Percentiles rank a stretch among this genome's conserved stretches.
Evolutionary conservation across 2,888 invertebrate species (phyloP).

Genomic region (Fragum sueziense): DNA sequence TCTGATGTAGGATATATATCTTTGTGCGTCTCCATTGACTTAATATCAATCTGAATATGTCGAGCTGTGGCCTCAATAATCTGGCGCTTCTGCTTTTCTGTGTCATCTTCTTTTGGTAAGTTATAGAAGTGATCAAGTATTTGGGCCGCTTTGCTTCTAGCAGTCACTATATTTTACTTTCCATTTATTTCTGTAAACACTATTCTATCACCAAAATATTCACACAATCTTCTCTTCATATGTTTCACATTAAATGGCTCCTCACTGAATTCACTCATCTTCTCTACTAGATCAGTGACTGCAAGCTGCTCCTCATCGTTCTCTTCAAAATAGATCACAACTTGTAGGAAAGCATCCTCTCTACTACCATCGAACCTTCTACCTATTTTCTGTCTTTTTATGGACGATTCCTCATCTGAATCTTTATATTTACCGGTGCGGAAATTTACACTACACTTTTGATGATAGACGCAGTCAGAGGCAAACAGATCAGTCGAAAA

Average conservation of each 20-base stretch:
- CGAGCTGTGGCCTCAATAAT: slow-evolving; percentile 62
- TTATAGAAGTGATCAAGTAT: slow-evolving; percentile 48
- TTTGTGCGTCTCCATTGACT: slow-evolving; percentile 16
- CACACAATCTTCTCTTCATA: slow-evolving; percentile 15
- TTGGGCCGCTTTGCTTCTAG: slow-evolving; percentile 32
- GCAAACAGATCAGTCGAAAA: slow-evolving; percentile 56
- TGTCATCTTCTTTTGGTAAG: slow-evolving; percentile 20
- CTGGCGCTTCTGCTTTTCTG: slow-evolving; percentile 41
- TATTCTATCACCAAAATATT: slow-evolving; percentile 59
- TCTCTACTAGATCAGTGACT: slow-evolving; percentile 31
- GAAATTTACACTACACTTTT: slow-evolving; percentile 59
- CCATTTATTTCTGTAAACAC: slow-evolving; percentile 56
- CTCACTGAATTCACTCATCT: slow-evolving; percentile 31
- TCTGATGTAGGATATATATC: slow-evolving; percentile 19
- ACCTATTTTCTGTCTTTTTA: not conserved
- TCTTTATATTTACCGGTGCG: slow-evolving; percentile 26
- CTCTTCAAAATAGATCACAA: slow-evolving; percentile 34
- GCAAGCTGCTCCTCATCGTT: slow-evolving; percentile 48
- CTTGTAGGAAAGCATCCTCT: slow-evolving; percentile 31
- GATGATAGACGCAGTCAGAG: slow-evolving; percentile 61
- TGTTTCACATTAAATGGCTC: slow-evolving; percentile 22
- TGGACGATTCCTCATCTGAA: not conserved
- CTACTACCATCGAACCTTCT: not conserved
- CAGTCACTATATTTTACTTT: slow-evolving; percentile 53
- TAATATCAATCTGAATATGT: slow-evolving; percentile 62